Percentiles rank a stretch among this genome's conserved stretches.
phyloP scores from a whole-genome alignment of 2,113 vertebrate genomes.

The Chlamydotis undulata region DNA sequence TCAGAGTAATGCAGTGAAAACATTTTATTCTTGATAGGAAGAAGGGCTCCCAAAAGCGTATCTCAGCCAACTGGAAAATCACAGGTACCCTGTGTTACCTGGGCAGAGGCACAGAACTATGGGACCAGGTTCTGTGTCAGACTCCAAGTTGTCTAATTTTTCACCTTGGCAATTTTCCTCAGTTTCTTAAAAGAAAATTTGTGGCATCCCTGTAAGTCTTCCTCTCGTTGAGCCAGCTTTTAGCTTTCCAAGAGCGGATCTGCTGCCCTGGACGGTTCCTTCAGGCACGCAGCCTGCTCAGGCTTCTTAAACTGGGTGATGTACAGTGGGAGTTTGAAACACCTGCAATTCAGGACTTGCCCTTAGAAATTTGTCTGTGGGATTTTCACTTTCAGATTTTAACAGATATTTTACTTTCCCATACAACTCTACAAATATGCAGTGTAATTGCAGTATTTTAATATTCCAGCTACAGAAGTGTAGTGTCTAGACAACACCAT shows the following conservation, averaged over 20 bases:
- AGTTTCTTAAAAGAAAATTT: background rate
- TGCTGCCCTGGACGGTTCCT: background rate
- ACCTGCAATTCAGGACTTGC: fast-evolving
- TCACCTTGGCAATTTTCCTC: background rate
- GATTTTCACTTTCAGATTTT: background rate
- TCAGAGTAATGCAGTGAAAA: too few relatives aligned
- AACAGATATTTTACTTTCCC: background rate
- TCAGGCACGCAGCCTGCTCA: background rate
- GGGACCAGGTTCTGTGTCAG: background rate
- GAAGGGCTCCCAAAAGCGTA: background rate
- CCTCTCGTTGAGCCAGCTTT: background rate
- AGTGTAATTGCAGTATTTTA: background rate
- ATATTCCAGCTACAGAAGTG: conserved; percentile 19
- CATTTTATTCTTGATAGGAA: background rate
- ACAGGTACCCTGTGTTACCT: background rate
- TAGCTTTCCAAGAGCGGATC: background rate
- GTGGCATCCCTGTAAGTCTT: background rate
- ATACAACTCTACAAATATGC: background rate
- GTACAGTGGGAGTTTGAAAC: background rate
- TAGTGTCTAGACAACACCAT: conserved; percentile 33
- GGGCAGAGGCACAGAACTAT: background rate
- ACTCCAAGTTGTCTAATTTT: background rate
- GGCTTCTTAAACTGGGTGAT: background rate
- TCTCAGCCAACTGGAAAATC: background rate
- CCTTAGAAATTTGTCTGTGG: background rate